Percentiles rank a stretch among this genome's conserved stretches.
Evolutionary conservation across 2,113 vertebrate species (phyloP).

Genomic region (Henicopernis longicauda): DNA sequence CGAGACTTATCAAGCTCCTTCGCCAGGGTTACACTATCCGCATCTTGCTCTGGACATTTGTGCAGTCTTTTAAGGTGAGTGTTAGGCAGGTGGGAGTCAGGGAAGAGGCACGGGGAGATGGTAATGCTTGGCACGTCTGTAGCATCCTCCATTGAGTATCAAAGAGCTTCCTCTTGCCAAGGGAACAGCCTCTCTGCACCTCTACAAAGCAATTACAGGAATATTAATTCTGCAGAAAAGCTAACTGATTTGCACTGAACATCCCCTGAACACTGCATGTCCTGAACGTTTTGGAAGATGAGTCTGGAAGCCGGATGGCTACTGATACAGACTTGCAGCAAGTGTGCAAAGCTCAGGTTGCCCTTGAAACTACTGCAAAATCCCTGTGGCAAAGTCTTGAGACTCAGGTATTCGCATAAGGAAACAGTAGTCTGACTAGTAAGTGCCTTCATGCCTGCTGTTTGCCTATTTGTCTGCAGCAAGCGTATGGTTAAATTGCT

Average conservation of each 20-base stretch:
- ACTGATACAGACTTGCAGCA: neutral
- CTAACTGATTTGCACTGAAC: neutral
- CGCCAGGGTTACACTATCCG: slow-evolving; percentile 97
- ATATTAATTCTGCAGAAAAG: neutral
- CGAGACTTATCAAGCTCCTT: slow-evolving; percentile 92
- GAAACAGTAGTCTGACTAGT: accelerated
- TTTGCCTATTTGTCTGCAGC: neutral
- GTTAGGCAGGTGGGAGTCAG: neutral
- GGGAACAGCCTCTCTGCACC: neutral
- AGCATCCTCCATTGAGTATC: neutral
- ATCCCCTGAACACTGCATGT: accelerated
- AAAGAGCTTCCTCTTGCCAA: neutral
- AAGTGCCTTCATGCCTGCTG: neutral
- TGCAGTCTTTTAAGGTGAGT: slow-evolving; percentile 96
- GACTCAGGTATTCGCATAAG: accelerated
- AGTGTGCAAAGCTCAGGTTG: neutral
- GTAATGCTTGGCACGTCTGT: accelerated
- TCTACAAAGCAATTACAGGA: neutral
- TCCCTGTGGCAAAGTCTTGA: neutral
- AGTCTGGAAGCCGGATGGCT: neutral
- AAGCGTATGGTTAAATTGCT: neutral
- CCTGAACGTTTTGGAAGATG: neutral
- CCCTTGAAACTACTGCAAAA: neutral
- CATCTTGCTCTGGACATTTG: slow-evolving; percentile 96
- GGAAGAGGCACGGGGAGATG: accelerated